These are phyloP conservation scores for Meteorus sp. DNA, from an alignment of 1,140 invertebrate species.

Conservation along the genomic window DNA sequence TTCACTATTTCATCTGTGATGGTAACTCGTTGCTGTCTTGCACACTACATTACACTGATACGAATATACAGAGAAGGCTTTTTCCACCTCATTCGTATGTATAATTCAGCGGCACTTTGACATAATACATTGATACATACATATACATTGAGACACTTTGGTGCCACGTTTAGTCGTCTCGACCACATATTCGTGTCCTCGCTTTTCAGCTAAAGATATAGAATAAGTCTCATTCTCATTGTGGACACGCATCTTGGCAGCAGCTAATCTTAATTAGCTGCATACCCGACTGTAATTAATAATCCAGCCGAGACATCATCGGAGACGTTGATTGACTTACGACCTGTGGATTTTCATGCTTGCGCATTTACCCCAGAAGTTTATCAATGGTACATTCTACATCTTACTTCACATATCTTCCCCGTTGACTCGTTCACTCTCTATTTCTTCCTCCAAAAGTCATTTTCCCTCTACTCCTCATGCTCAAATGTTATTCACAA, in stretches of 20 bases:
- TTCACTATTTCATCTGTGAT: not conserved
- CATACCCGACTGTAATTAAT: slow-evolving; percentile 28
- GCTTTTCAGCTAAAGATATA: slow-evolving; percentile 3
- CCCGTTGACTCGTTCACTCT: not conserved
- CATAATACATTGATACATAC: slow-evolving; percentile 15
- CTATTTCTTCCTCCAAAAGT: not conserved
- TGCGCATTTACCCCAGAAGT: slow-evolving; percentile 2
- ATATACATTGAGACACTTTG: slow-evolving; percentile 5
- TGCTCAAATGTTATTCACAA: too few relatives aligned
- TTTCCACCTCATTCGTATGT: not conserved
- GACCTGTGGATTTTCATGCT: slow-evolving; percentile 11
- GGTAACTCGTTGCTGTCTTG: not conserved
- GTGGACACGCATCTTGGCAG: slow-evolving; percentile 20
- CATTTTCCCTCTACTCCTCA: not conserved
- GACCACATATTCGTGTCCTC: not conserved
- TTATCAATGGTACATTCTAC: slow-evolving; percentile 5
- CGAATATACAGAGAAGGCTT: too few relatives aligned
- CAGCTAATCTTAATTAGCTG: slow-evolving; percentile 27
- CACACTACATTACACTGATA: not conserved
- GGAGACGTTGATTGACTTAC: slow-evolving; percentile 16
- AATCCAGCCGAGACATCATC: slow-evolving; percentile 6
- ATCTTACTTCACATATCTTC: not conserved
- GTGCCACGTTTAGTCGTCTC: slow-evolving; percentile 4
- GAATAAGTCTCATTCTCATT: not conserved
- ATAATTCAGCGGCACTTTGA: slow-evolving; percentile 20